phyloP scores from a whole-genome alignment of 2,888 invertebrate genomes.

The Ischnus inquisitorius region DNA sequence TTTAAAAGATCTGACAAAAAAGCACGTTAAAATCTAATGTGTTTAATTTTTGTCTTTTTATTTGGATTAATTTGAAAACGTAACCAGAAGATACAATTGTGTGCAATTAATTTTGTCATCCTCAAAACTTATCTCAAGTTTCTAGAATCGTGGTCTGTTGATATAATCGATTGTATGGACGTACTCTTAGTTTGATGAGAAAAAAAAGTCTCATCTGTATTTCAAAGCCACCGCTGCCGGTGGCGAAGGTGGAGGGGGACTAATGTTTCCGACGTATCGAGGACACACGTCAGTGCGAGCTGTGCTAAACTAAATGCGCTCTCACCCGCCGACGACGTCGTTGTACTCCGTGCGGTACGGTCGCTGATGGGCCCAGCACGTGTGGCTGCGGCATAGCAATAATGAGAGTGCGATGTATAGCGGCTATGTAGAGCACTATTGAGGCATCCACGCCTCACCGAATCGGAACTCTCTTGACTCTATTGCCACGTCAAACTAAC shows the following conservation, averaged over 20 bases:
- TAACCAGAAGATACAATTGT: too few relatives aligned
- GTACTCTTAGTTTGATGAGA: slow-evolving; percentile 16
- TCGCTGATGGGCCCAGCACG: slow-evolving; percentile 19
- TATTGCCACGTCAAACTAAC: not conserved
- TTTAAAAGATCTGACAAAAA: too few relatives aligned
- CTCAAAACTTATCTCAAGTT: not conserved
- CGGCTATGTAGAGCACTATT: not conserved
- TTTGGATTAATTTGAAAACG: too few relatives aligned
- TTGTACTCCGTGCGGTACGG: slow-evolving; percentile 4
- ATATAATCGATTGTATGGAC: not conserved
- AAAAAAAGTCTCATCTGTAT: slow-evolving; percentile 11
- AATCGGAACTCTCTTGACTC: slow-evolving; percentile 17
- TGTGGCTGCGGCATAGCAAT: slow-evolving; percentile 35
- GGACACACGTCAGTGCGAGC: slow-evolving; percentile 32
- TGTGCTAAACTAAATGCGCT: slow-evolving; percentile 33
- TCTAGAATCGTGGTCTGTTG: not conserved
- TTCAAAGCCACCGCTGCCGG: not conserved
- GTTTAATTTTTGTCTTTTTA: too few relatives aligned
- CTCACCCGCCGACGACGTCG: slow-evolving; percentile 17
- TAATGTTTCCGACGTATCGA: slow-evolving; percentile 43
- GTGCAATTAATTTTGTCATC: too few relatives aligned
- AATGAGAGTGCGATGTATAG: slow-evolving; percentile 25
- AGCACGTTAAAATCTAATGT: too few relatives aligned
- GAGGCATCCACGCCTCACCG: slow-evolving; percentile 31
- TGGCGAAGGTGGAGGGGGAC: not conserved